Conservation (phyloP, 2,888 invertebrate genomes). For the Ophion costatus region DNA sequence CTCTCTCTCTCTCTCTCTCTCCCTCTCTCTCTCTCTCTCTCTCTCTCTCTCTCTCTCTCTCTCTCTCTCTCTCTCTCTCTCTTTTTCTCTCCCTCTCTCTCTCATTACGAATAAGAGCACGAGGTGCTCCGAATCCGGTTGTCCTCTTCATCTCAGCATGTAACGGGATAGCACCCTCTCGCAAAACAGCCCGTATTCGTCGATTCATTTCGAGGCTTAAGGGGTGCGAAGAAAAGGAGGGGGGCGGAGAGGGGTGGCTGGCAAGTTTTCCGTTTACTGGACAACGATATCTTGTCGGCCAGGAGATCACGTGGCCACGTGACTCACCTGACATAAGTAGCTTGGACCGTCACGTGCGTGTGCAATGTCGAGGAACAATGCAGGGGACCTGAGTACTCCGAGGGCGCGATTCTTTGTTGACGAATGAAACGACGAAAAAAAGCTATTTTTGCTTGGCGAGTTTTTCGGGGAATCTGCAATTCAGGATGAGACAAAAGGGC, state of each 20-base stretch:
- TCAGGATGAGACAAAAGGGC: not conserved
- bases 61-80: not conserved
- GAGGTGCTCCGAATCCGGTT: conserved; percentile 12
- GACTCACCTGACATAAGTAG: not conserved
- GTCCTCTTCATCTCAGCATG: conserved; percentile 48
- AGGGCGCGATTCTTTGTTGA: not conserved
- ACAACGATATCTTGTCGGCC: not conserved
- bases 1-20: too few species aligned
- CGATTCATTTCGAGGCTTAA: conserved; percentile 10
- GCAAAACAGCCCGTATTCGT: conserved; percentile 31
- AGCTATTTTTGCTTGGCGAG: not conserved
- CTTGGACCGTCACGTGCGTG: not conserved
- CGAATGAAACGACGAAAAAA: not conserved
- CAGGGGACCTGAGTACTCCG: not conserved
- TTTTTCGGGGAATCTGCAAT: not conserved
- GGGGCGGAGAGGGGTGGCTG: not conserved
- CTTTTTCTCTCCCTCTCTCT: not conserved
- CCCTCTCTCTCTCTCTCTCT: not conserved
- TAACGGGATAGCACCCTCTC: conserved; percentile 47
- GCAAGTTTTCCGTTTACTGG: not conserved
- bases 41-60: not conserved
- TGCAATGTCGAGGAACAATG: too few species aligned
- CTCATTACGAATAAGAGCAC: not conserved
- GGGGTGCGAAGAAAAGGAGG: not conserved
- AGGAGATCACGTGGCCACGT: conserved; percentile 47